These are phyloP conservation scores for Dinothrombium tinctorium DNA, from an alignment of 1,140 invertebrate species.

Conservation along the genomic window DNA sequence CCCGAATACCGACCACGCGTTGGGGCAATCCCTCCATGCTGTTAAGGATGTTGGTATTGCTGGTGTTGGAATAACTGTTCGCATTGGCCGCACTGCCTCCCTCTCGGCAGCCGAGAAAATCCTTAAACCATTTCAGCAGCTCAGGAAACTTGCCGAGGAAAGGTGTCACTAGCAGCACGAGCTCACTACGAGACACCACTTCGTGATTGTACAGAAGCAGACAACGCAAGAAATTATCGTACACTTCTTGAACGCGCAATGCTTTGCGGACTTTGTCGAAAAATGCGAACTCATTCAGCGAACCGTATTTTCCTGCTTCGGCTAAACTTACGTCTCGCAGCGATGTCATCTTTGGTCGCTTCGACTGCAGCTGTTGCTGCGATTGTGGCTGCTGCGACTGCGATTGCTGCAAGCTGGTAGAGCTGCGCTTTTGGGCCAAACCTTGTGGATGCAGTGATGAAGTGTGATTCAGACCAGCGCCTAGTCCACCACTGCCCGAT, in stretches of 20 bases:
- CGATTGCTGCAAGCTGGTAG: neutral
- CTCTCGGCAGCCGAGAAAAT: constrained; percentile 46
- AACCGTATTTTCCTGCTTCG: constrained; percentile 73
- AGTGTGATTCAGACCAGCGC: neutral
- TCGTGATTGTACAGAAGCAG: constrained; percentile 78
- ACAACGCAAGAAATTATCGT: constrained; percentile 89
- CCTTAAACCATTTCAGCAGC: constrained; percentile 78
- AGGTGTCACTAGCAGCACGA: constrained; percentile 59
- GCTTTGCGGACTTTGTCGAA: constrained; percentile 82
- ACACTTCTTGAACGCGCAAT: constrained; percentile 55
- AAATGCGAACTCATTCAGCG: constrained; percentile 73
- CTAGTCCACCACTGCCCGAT: neutral
- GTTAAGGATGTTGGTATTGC: neutral
- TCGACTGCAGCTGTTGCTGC: constrained; percentile 8
- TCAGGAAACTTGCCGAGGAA: constrained; percentile 63
- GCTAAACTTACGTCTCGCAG: constrained; percentile 26
- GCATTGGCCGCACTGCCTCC: constrained; percentile 9
- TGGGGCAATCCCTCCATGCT: constrained; percentile 6
- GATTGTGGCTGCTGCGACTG: neutral
- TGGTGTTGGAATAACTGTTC: neutral
- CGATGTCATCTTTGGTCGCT: constrained; percentile 17
- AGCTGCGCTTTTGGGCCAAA: neutral
- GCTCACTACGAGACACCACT: constrained; percentile 64
- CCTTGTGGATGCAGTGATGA: neutral
- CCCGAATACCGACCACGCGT: constrained; percentile 5